Conservation (phyloP, 2,888 invertebrate genomes). For the Diplolepis rosae region DNA sequence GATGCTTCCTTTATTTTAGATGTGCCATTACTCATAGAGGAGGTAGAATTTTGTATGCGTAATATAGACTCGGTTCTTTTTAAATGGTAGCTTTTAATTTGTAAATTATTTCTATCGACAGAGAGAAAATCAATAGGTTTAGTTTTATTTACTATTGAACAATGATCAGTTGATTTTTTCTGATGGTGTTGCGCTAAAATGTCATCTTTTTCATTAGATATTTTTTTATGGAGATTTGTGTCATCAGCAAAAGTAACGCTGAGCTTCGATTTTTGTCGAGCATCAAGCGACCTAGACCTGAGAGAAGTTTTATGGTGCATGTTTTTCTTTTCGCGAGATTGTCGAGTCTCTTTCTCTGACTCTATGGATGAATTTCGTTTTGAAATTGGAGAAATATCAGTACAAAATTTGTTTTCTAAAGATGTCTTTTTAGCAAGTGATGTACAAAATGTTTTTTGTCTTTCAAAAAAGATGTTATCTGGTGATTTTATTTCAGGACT, state of each 20-base stretch:
- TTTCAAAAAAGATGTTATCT: background rate
- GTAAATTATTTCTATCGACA: background rate
- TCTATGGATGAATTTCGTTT: background rate
- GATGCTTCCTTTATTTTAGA: background rate
- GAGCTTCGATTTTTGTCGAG: slow-evolving; percentile 35
- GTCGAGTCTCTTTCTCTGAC: background rate
- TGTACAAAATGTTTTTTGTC: background rate
- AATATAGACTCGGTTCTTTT: background rate
- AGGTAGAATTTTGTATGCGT: background rate
- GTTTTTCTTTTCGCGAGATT: background rate
- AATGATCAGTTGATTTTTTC: background rate
- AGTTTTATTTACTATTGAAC: background rate
- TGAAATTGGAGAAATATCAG: background rate
- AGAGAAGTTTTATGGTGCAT: background rate
- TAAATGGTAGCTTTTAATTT: background rate
- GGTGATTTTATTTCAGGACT: slow-evolving; percentile 1
- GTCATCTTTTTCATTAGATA: background rate
- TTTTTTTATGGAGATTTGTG: background rate
- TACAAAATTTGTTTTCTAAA: background rate
- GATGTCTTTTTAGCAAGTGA: background rate
- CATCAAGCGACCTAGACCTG: slow-evolving; percentile 11
- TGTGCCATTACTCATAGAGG: background rate
- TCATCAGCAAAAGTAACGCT: slow-evolving; percentile 44
- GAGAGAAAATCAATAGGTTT: background rate
- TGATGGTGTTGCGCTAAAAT: background rate